These are phyloP conservation scores for zebrafish (Danio rerio) DNA, from an alignment of 2,113 vertebrate genomes.

Conservation along the genomic window GRCz12tu NC_133198.1:34960001-34960500, in stretches of 20 bases:
- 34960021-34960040: slow-evolving; percentile 57
- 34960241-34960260: slow-evolving; percentile 4
- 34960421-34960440: slow-evolving; percentile 37
- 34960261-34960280: slow-evolving; percentile 1
- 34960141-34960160: slow-evolving; percentile 90
- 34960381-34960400: slow-evolving; percentile 40
- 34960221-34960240: slow-evolving; percentile 1
- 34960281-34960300: not conserved
- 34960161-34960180: slow-evolving; percentile 98
- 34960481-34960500: slow-evolving; percentile 53
- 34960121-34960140: slow-evolving; percentile 90
- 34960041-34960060: slow-evolving; percentile 66
- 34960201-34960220: slow-evolving; percentile 21
- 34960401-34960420: slow-evolving; percentile 49
- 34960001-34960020: slow-evolving; percentile 91
- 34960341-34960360: slow-evolving; percentile 54
- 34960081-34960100: slow-evolving; percentile 79
- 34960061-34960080: slow-evolving; percentile 59
- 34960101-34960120: slow-evolving; percentile 84
- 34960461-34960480: slow-evolving; percentile 36
- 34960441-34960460: slow-evolving; percentile 48
- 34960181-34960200: slow-evolving; percentile 81
- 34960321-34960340: slow-evolving; percentile 47
- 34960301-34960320: slow-evolving; percentile 38
- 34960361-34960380: slow-evolving; percentile 35